Conservation (phyloP, 2,113 vertebrate species). For the Ia io region DNA sequence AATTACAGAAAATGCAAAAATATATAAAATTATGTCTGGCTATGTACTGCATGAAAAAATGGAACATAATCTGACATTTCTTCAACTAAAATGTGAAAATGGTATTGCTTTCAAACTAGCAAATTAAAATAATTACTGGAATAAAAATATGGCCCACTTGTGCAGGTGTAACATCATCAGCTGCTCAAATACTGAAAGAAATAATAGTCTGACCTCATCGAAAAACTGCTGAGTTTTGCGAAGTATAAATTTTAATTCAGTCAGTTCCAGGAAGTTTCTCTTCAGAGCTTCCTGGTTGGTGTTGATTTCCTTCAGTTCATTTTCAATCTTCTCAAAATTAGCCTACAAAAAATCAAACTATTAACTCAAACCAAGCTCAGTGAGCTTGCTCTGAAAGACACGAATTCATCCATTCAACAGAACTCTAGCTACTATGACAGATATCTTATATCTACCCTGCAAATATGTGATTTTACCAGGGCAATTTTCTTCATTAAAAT, state of each 20-base stretch:
- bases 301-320: constrained; percentile 98
- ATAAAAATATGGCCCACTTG: constrained; percentile 73
- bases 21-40: constrained; percentile 59
- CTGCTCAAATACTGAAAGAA: constrained; percentile 60
- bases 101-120: constrained; percentile 67
- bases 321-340: constrained; percentile 99
- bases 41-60: constrained; percentile 74
- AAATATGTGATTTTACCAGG: not conserved
- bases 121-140: constrained; percentile 75
- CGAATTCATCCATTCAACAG: not conserved
- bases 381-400: not conserved
- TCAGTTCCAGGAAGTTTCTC: constrained; percentile 97
- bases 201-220: constrained; percentile 92
- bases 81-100: constrained; percentile 74
- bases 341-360: constrained; percentile 83
- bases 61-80: constrained; percentile 71
- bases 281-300: constrained; percentile 99
- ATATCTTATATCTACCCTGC: not conserved
- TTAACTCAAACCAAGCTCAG: not conserved
- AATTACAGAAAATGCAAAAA: constrained; percentile 56
- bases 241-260: constrained; percentile 98
- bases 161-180: constrained; percentile 41
- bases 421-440: not conserved
- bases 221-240: constrained; percentile 99
- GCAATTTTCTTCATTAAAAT: not conserved